Conservation (phyloP, 2,797 vertebrate genomes). For the Linurgus olivaceus region DNA sequence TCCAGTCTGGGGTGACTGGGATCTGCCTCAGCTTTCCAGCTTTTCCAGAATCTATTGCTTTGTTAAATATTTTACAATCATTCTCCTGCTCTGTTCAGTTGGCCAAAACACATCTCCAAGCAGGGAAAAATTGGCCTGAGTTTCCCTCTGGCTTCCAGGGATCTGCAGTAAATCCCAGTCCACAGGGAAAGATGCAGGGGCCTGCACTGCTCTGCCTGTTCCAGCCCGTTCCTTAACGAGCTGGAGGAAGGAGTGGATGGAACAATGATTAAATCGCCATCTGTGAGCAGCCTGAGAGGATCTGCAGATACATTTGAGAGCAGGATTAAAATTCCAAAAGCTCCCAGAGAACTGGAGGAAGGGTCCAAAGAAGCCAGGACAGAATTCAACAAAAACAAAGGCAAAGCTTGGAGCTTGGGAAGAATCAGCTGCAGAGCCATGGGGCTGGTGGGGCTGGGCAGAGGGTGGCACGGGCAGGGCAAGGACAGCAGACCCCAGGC, state of each 20-base stretch:
- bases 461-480: not conserved
- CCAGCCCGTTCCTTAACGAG: not conserved
- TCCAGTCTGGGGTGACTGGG: not conserved
- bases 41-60: not conserved
- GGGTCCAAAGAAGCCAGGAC: not conserved
- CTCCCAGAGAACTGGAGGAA: not conserved
- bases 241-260: not conserved
- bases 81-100: not conserved
- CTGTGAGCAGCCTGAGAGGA: slow-evolving; percentile 8
- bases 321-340: slow-evolving; percentile 51
- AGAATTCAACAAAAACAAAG: slow-evolving; percentile 8
- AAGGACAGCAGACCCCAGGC: not conserved
- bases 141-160: not conserved
- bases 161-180: not conserved
- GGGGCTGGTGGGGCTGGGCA: not conserved
- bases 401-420: not conserved
- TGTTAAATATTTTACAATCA: not conserved
- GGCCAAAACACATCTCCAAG: not conserved
- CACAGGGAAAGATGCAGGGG: not conserved
- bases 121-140: not conserved
- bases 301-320: not conserved
- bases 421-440: not conserved
- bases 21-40: not conserved
- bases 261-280: slow-evolving; percentile 3
- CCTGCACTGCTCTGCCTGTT: not conserved